Percentiles rank a stretch among this genome's conserved stretches.
Evolutionary conservation across 2,888 invertebrate genomes (phyloP).

Genomic region (Napeogenes inachia): DNA sequence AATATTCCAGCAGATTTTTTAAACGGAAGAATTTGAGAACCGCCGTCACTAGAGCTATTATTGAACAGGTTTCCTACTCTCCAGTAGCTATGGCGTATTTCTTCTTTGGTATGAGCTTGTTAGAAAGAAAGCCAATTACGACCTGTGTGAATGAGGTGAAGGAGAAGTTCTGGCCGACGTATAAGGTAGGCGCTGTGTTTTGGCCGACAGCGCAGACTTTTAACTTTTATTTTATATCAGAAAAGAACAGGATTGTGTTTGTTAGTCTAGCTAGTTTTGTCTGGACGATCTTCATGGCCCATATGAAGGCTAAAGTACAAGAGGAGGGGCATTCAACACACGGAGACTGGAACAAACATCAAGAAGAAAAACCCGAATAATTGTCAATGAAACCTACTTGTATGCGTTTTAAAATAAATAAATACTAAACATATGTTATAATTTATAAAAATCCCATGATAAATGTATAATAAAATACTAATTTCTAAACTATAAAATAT

Average conservation of each 20-base stretch:
- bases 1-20: constrained; percentile 57
- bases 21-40: constrained; percentile 43
- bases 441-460: too few species aligned
- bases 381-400: too few species aligned
- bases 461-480: too few species aligned
- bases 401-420: too few species aligned
- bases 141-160: constrained; percentile 81
- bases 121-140: constrained; percentile 80
- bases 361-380: too few species aligned
- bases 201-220: constrained; percentile 86
- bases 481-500: too few species aligned
- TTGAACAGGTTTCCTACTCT: constrained; percentile 85
- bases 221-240: constrained; percentile 83
- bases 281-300: constrained; percentile 87
- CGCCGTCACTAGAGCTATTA: constrained; percentile 57
- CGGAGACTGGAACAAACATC: too few species aligned
- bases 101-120: constrained; percentile 84
- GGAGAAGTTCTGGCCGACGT: constrained; percentile 85
- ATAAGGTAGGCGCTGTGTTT: constrained; percentile 80
- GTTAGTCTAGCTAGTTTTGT: constrained; percentile 84
- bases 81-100: constrained; percentile 85
- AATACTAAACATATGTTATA: too few species aligned
- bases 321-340: neutral
- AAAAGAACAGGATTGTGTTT: constrained; percentile 84
- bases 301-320: constrained; percentile 77